Evolutionary conservation across 2,797 vertebrate species (phyloP), one percentile per base, ranked within the genome.

Genomic region (Neomorphus geoffroyi): DNA sequence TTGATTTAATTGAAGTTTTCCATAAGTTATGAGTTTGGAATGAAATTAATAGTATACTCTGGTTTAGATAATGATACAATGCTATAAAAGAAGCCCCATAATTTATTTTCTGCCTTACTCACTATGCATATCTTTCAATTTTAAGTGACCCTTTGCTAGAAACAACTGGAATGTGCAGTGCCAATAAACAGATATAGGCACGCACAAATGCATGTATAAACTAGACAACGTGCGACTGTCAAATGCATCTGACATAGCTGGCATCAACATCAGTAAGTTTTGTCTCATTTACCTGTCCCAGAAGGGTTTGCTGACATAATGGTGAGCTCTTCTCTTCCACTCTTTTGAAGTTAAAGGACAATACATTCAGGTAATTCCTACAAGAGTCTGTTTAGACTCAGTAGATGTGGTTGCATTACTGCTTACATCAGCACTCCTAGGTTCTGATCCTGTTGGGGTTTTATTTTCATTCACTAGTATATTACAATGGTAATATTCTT

Each of bases 51-150:
- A 62, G 14, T 37, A 32, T 8, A 17, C 70, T 64, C 89, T 70
- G 9, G 7, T 66, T 88, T 89, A 56, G 14, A 45, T 51, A 82
- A 66, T 13, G 11, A 4, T 48, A 66, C 39, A 37, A 35, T 0
- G 0, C 4, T 65, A 50, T 43, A 8, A 51, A 84, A 83, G 53
- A 50, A 3, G 0, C 1, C 14, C 3, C 4, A 4, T 32, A 9
- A 17, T 51, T 92, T 88, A 30, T 77, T 77, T 91, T 73, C 41
- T n/a, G 1, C 28, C 8, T 7, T 18, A 48, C 4, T 89, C 32
- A 41, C 27, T 73, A 39, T 13, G 15, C 9, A 37, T 60, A 82
- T 71, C 51, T 77, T 69, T 8, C 19, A 48, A 19, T 86, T 88
- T 39, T 73, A 73, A 66, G 32, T 8, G 30, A 77, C 8, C 21